Evolutionary conservation across 1,140 invertebrate genomes (phyloP).

Genomic region (Nilaparvata lugens): DNA sequence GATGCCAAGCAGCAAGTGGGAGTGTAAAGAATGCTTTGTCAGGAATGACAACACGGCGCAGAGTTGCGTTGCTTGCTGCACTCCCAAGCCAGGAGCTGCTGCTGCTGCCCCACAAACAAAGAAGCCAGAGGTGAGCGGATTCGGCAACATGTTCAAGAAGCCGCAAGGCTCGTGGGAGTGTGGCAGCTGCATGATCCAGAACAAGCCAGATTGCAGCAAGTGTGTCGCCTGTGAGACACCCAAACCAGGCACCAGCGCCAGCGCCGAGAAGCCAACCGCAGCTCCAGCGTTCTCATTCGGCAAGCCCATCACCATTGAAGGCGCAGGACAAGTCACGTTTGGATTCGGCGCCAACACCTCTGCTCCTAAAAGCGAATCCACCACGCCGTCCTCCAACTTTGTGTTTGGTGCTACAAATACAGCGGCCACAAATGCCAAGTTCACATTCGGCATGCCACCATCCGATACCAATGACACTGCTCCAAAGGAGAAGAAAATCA

Average conservation of each 20-base stretch:
- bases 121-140: slow-evolving; percentile 24
- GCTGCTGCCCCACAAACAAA: slow-evolving; percentile 14
- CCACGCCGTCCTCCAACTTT: neutral
- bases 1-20: slow-evolving; percentile 43
- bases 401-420: neutral
- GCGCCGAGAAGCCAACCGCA: slow-evolving; percentile 29
- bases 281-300: neutral
- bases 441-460: neutral
- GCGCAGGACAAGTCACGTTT: neutral
- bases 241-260: slow-evolving; percentile 25
- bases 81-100: slow-evolving; percentile 36
- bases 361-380: neutral
- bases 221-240: slow-evolving; percentile 42
- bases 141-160: slow-evolving; percentile 43
- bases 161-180: slow-evolving; percentile 47
- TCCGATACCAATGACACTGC: neutral
- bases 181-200: slow-evolving; percentile 47
- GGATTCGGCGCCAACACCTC: slow-evolving; percentile 3
- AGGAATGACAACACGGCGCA: slow-evolving; percentile 41
- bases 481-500: neutral
- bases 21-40: slow-evolving; percentile 49
- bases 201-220: slow-evolving; percentile 39
- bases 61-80: slow-evolving; percentile 47
- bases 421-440: neutral
- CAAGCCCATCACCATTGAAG: no score